Evolutionary conservation across 2,888 invertebrate species (phyloP), one percentile per base, ranked within the genome.

Genomic region (Meloe dianella): DNA sequence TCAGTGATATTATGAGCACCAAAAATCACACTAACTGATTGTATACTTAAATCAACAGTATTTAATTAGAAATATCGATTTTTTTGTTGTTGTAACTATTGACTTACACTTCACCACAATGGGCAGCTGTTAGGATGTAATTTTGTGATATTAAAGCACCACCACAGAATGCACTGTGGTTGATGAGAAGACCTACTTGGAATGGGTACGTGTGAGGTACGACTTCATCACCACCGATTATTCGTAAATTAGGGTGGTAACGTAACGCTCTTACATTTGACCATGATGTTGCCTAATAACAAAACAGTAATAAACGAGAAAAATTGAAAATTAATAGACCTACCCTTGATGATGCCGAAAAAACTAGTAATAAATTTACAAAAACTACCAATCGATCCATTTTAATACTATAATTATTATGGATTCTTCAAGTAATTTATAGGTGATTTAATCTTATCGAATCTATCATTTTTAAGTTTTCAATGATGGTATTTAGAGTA

Each of bases 61-160:
- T 57, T 57, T 63, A 5, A 30, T 32, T n/a, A 61, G 2, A 35
- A 51, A 12, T 17, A 8, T n/a, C 30, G 17, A 10, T 32, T 51
- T 10, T 54, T 35, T 9, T 60, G n/a, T n/a, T n/a, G n/a, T n/a
- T n/a, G n/a, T n/a, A n/a, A n/a, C n/a, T n/a, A n/a, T n/a, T n/a
- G n/a, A 76, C 76, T 73, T 73, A 77, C 77, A 70, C 74, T 47
- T 61, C 58, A 10, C 69, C 75, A 61, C 78, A 78, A 66, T 78
- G 78, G 1, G 73, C 78, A 10, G 77, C 78, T 30, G 78, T 78
- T 14, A 78, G 47, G 14, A 78, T 74, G 63, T 76, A 78, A 63
- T 77, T 78, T 38, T 14, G 12, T 0, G 78, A 76, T 54, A 78
- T 73, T 3, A 78, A 61, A 30, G 74, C 64, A 58, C 77, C 77